Conservation (phyloP, 1,140 invertebrate species). For the Calephelis virginiensis region DNA sequence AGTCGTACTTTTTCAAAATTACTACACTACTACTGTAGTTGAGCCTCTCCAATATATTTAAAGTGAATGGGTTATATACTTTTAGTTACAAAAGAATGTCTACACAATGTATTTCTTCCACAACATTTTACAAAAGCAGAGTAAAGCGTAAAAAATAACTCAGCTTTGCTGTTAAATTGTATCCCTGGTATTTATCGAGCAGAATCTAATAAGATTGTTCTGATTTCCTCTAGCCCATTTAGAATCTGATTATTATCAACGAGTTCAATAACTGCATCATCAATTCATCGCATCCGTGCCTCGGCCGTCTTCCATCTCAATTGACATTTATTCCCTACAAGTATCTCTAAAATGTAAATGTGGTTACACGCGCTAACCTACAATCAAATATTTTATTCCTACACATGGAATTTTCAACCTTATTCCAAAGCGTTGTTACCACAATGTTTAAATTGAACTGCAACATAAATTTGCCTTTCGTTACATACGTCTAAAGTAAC, state of each 20-base stretch:
- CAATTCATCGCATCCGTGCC: conserved; percentile 65
- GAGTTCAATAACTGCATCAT: conserved; percentile 72
- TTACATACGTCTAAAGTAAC: conserved; percentile 49
- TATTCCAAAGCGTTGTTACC: conserved; percentile 40
- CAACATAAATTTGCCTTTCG: conserved; percentile 32
- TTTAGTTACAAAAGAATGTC: too few relatives aligned
- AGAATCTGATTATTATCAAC: conserved; percentile 60
- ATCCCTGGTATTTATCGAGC: conserved; percentile 5
- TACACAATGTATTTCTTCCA: too few relatives aligned
- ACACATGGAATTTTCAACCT: conserved; percentile 32
- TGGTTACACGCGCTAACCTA: conserved; percentile 67
- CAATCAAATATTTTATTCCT: conserved; percentile 29
- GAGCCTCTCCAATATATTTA: too few relatives aligned
- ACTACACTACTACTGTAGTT: too few relatives aligned
- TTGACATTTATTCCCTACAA: conserved; percentile 75
- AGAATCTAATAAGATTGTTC: conserved; percentile 33
- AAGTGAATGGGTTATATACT: too few relatives aligned
- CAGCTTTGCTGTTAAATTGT: neutral
- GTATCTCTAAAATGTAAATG: conserved; percentile 75
- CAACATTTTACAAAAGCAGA: too few relatives aligned
- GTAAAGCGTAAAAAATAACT: neutral
- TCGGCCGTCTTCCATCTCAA: conserved; percentile 65
- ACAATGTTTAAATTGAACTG: conserved; percentile 34
- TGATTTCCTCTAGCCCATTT: conserved; percentile 46
- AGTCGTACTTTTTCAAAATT: too few relatives aligned